Evolutionary conservation across 1,140 invertebrate species (phyloP).

Genomic region (Drosophila teissieri): DNA sequence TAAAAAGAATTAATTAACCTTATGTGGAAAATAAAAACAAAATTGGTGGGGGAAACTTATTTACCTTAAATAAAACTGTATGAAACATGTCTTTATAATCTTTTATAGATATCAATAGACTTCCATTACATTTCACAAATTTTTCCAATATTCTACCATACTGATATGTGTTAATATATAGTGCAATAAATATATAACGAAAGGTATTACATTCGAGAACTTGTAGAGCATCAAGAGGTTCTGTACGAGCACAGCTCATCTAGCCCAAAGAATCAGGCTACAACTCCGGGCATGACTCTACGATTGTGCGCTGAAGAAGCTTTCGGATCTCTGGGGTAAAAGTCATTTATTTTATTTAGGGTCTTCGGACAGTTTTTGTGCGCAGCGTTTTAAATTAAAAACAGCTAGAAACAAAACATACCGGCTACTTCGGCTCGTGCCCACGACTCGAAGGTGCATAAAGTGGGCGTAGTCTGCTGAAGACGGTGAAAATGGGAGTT

Average conservation of each 20-base stretch:
- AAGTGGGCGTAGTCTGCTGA: slow-evolving; percentile 65
- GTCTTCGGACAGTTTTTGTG: slow-evolving; percentile 52
- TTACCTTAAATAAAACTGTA: too few relatives aligned
- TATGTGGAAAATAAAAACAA: too few relatives aligned
- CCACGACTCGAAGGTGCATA: slow-evolving; percentile 66
- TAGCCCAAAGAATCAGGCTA: slow-evolving; percentile 12
- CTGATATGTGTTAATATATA: too few relatives aligned
- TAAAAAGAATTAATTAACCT: background rate
- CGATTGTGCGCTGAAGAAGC: slow-evolving; percentile 55
- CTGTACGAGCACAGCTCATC: background rate
- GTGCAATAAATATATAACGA: too few relatives aligned
- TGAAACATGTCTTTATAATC: too few relatives aligned
- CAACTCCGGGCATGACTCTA: slow-evolving; percentile 60
- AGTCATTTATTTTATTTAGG: slow-evolving; percentile 78
- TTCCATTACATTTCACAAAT: too few relatives aligned
- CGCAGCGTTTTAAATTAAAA: slow-evolving; percentile 75
- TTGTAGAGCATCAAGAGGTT: background rate
- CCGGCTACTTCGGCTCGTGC: slow-evolving; percentile 59
- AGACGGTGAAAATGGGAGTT: slow-evolving; percentile 1
- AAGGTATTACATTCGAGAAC: too few relatives aligned
- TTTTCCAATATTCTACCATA: too few relatives aligned
- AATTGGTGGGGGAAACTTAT: too few relatives aligned
- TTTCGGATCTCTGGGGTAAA: slow-evolving; percentile 60
- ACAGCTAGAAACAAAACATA: slow-evolving; percentile 46
- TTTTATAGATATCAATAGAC: too few relatives aligned